Evolutionary conservation across 2,113 vertebrate species (phyloP), one percentile per base, ranked within the genome.

Genomic region (Callocephalon fimbriatum): DNA sequence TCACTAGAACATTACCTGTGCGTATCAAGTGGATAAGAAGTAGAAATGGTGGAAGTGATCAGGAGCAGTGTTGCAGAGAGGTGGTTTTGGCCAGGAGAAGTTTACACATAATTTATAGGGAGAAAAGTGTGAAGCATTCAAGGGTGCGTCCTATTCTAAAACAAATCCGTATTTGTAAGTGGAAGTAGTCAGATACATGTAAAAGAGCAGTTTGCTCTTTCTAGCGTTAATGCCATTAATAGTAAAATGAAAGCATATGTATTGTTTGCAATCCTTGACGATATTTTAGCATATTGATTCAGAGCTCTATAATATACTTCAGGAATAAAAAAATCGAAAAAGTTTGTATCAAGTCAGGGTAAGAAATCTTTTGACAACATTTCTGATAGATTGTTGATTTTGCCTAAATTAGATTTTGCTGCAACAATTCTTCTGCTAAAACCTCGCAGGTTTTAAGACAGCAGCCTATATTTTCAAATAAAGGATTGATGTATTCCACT

Each of bases 161-260:
- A 70, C 35, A 83, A 92, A 92, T 61, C 85, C 86, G 9, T 82
- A 75, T 95, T 93, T 91, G 42, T 56, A 92, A 91, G 75, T 81
- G 83, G 90, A 95, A 95, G 72, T 26, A 84, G 78, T 81, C 51
- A 93, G 91, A 84, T 65, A 23, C 22, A 25, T 50, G 48, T 51
- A 61, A 73, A 80, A 88, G 19, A 94, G 68, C 65, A 75, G 77
- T 75, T 96, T 92, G 44, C 54, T 74, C 68, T 78, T 88, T 91
- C 56, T 89, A 61, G 9, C 48, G 82, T 53, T 80, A 78, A 65
- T 75, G 31, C 16, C 56, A 56, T 70, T 79, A 75, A 62, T 7
- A 79, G 53, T 56, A 82, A 96, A 97, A 87, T 73, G 86, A 82
- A 95, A 95, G 62, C 94, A 87, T 58, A 72, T 89, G 88, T 76